Evolutionary conservation across 2,113 vertebrate species (phyloP).

Genomic region (Odontesthes bonariensis): DNA sequence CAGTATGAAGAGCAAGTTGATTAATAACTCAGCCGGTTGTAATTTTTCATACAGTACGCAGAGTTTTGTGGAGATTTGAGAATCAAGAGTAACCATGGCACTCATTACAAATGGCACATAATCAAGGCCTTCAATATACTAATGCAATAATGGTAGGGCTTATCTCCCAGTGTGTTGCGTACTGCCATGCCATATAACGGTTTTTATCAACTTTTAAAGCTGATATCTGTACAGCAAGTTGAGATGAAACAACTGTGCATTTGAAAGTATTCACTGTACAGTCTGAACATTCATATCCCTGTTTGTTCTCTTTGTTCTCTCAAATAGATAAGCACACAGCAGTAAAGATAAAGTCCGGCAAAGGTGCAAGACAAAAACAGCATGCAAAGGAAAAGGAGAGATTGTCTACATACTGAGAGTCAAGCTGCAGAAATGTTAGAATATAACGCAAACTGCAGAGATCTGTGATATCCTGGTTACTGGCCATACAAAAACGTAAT

Average conservation of each 20-base stretch:
- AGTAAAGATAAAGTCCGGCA: conserved; percentile 28
- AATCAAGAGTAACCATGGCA: conserved; percentile 34
- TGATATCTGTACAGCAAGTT: conserved; percentile 6
- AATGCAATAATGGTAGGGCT: conserved; percentile 20
- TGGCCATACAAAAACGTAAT: too few relatives aligned
- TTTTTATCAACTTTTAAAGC: conserved; percentile 29
- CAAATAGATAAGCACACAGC: conserved; percentile 22
- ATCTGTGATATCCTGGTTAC: too few relatives aligned
- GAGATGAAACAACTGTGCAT: conserved; percentile 10
- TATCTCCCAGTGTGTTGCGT: conserved; percentile 32
- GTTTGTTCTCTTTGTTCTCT: conserved; percentile 10
- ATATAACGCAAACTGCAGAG: background rate
- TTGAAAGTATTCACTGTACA: background rate
- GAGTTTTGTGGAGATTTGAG: background rate
- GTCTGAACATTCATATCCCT: background rate
- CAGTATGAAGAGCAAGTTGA: background rate
- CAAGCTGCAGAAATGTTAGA: background rate
- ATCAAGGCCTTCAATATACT: conserved; percentile 13
- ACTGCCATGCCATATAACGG: conserved; percentile 1
- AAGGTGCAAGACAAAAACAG: background rate
- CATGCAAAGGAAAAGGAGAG: too few relatives aligned
- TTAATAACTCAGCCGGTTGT: background rate
- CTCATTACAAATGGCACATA: background rate
- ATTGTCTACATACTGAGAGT: background rate
- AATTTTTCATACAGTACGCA: background rate